A percentile compares a stretch with the other conserved stretches of the same genome.
Conservation (phyloP, 2,113 vertebrate genomes). For the Cyphomyrus discorhynchus region DNA sequence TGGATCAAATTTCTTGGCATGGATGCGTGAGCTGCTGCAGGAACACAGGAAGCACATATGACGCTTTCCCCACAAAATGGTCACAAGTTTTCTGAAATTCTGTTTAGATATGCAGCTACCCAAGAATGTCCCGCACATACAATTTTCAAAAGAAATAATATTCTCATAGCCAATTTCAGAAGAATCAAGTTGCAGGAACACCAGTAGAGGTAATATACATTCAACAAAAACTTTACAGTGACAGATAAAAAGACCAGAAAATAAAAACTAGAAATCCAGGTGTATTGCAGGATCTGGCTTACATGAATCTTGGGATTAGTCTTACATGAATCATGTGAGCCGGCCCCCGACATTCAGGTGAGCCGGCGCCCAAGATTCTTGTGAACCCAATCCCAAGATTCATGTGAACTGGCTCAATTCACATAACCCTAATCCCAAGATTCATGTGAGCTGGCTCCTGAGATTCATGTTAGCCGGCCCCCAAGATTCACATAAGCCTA, state of each 20-base stretch:
- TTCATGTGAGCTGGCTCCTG: no score
- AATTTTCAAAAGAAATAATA: neutral
- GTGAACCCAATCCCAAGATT: no score
- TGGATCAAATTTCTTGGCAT: constrained; percentile 50
- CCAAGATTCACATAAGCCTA: no score
- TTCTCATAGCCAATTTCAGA: neutral
- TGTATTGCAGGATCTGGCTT: neutral
- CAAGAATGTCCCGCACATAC: neutral
- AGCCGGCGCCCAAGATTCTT: neutral
- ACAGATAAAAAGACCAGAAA: neutral
- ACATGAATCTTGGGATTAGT: no score
- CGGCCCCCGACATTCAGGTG: neutral
- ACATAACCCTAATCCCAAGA: no score
- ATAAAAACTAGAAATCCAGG: neutral
- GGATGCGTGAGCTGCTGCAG: constrained; percentile 44
- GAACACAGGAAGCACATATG: neutral
- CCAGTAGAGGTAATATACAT: neutral
- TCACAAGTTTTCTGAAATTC: neutral
- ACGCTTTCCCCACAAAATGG: neutral
- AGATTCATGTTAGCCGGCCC: no score
- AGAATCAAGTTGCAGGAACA: neutral
- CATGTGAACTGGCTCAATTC: no score
- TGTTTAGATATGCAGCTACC: neutral
- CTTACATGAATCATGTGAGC: neutral
- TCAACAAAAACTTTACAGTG: neutral